A percentile compares a stretch with the other conserved stretches of the same genome.
phyloP scores from a whole-genome alignment of 2,113 vertebrate genomes.

The Anoura caudifer region DNA sequence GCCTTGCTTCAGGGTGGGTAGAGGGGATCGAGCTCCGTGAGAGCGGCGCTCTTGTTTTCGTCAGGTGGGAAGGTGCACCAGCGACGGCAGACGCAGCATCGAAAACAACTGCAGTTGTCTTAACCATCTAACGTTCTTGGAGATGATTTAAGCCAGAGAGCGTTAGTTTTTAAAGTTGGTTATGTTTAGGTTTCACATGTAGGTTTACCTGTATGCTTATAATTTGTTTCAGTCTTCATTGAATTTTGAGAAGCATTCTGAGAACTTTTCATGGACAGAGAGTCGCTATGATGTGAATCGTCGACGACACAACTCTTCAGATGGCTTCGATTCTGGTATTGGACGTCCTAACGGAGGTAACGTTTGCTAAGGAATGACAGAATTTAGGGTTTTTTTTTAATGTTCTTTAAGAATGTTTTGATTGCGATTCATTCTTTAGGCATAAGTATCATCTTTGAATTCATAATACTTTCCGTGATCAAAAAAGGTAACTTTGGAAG shows the following conservation, averaged over 20 bases:
- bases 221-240: conserved; percentile 78
- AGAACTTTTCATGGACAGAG: conserved; percentile 78
- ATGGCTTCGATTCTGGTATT: conserved; percentile 79
- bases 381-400: not conserved
- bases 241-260: conserved; percentile 83
- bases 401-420: conserved; percentile 18
- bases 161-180: not conserved
- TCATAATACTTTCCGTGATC: conserved; percentile 50
- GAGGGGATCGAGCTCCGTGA: not conserved
- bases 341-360: conserved; percentile 81
- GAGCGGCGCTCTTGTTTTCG: not conserved
- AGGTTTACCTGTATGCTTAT: not conserved
- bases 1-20: not conserved
- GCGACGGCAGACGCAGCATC: not conserved
- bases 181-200: not conserved
- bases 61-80: not conserved
- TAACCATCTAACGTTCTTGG: not conserved
- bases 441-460: not conserved
- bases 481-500: conserved; percentile 82
- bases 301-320: conserved; percentile 84
- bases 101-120: not conserved
- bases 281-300: conserved; percentile 79
- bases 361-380: not conserved
- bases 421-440: not conserved
- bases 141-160: not conserved